phyloP scores from a whole-genome alignment of 2,113 vertebrate genomes.

The Corapipo altera region DNA sequence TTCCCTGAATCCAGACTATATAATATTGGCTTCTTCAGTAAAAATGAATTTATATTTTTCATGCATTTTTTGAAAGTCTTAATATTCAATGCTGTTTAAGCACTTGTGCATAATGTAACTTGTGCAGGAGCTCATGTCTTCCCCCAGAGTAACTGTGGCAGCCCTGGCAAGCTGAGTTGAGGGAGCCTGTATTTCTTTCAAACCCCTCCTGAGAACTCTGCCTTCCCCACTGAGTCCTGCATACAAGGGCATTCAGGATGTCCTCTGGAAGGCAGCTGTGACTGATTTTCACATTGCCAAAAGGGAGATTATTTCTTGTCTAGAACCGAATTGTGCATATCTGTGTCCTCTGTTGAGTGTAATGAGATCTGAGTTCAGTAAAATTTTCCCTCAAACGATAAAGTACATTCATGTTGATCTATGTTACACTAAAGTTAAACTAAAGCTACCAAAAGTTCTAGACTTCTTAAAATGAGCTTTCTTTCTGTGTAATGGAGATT shows the following conservation, averaged over 20 bases:
- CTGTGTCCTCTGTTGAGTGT: neutral
- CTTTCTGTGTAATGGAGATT: neutral
- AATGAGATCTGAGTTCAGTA: neutral
- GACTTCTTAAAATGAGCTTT: neutral
- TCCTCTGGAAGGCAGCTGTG: neutral
- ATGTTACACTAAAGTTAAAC: neutral
- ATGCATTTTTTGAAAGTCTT: neutral
- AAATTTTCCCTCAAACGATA: neutral
- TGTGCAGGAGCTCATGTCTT: neutral
- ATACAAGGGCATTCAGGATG: rapidly evolving
- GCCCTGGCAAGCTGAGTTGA: neutral
- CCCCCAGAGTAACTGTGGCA: neutral
- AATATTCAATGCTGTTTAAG: neutral
- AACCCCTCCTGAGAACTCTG: rapidly evolving
- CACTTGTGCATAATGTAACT: neutral
- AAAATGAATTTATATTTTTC: neutral
- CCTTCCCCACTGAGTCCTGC: neutral
- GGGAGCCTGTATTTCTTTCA: neutral
- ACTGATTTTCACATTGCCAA: neutral
- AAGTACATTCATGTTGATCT: neutral
- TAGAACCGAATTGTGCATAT: neutral
- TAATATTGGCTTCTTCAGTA: neutral
- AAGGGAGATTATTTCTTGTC: neutral
- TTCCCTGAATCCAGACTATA: neutral
- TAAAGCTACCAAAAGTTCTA: neutral